Conservation (phyloP, 2,888 invertebrate species). For the Amiota minor region DNA sequence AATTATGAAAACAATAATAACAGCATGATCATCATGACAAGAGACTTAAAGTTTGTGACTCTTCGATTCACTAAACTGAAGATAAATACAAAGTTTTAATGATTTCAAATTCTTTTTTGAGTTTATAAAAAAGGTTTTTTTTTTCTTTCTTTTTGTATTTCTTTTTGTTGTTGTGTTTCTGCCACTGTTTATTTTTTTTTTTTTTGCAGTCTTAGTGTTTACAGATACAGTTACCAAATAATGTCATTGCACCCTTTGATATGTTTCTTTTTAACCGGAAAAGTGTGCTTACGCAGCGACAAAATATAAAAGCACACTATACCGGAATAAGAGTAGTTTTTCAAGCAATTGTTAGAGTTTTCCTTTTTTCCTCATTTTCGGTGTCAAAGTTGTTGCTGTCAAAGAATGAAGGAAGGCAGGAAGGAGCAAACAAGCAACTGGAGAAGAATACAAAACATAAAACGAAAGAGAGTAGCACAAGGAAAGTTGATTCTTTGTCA, state of each 20-base stretch:
- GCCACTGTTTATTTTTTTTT: not conserved
- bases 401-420: not conserved
- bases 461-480: too few species aligned
- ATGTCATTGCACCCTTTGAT: conserved; percentile 4
- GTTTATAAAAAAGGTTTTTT: not conserved
- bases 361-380: not conserved
- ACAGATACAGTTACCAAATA: not conserved
- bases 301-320: not conserved
- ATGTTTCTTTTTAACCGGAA: not conserved
- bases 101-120: not conserved
- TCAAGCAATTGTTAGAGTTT: not conserved
- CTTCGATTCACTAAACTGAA: not conserved
- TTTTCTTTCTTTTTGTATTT: not conserved
- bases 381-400: not conserved
- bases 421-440: not conserved
- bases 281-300: not conserved
- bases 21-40: not conserved
- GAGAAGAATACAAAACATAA: too few species aligned
- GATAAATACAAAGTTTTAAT: not conserved
- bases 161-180: not conserved
- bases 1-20: not conserved
- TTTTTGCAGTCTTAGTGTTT: not conserved
- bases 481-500: conserved; percentile 10
- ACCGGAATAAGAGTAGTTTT: conserved; percentile 13
- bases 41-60: not conserved